Percentiles rank a stretch among this genome's conserved stretches.
phyloP scores from a whole-genome alignment of 2,888 invertebrate species.

The Drosophila diplacantha region DNA sequence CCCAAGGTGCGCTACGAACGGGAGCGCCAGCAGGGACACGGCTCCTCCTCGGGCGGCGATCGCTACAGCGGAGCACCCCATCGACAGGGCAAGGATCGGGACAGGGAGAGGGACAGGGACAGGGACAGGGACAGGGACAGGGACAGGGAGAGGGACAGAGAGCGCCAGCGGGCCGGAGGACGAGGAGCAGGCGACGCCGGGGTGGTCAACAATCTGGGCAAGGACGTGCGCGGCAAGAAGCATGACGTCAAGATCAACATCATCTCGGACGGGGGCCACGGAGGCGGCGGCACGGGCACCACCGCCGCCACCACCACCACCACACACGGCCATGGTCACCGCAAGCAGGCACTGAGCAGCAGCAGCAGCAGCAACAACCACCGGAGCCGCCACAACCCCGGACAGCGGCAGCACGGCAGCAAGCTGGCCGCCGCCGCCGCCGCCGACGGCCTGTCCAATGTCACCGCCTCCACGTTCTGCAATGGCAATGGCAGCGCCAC shows the following conservation, averaged over 20 bases:
- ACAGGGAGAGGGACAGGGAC: conserved; percentile 36
- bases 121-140: conserved; percentile 35
- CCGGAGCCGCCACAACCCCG: conserved; percentile 36
- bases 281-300: conserved; percentile 11
- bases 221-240: conserved; percentile 65
- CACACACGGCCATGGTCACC: conserved; percentile 9
- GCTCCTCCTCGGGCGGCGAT: conserved; percentile 19
- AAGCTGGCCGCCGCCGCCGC: conserved; percentile 68
- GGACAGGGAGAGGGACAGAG: conserved; percentile 32
- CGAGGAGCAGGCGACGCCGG: conserved; percentile 63
- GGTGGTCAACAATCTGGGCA: conserved; percentile 62
- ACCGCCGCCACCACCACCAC: conserved; percentile 5
- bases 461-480: conserved; percentile 76
- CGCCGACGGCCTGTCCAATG: conserved; percentile 74
- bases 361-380: conserved; percentile 27
- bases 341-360: conserved; percentile 38
- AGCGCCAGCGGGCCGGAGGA: conserved; percentile 42
- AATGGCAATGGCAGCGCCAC: conserved; percentile 65
- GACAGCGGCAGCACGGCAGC: conserved; percentile 30
- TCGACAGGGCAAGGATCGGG: conserved; percentile 44
- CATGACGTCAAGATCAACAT: conserved; percentile 75
- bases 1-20: conserved; percentile 44
- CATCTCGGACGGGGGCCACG: conserved; percentile 71
- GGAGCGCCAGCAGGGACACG: conserved; percentile 36
- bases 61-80: conserved; percentile 49